phyloP scores from a whole-genome alignment of 1,140 invertebrate genomes.

The Drosophila carrolli region DNA sequence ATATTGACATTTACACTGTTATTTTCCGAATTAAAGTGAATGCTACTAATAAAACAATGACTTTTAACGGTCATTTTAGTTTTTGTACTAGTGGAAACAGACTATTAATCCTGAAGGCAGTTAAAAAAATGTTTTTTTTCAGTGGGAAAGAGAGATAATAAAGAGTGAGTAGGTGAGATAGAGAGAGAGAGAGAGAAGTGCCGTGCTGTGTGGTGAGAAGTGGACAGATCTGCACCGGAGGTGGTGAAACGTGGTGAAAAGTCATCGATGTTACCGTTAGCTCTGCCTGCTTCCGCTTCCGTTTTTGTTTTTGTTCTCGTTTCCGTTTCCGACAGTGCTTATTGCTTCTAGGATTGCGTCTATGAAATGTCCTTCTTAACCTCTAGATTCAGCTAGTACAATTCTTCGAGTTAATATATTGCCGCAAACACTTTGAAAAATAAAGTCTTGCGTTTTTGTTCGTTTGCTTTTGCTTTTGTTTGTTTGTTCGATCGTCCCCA shows the following conservation, averaged over 20 bases:
- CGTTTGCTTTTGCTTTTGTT: conserved; percentile 34
- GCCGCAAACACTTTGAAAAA: conserved; percentile 79
- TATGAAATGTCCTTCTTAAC: conserved; percentile 59
- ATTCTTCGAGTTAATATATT: conserved; percentile 50
- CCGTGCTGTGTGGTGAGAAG: conserved; percentile 32
- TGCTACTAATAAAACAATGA: neutral
- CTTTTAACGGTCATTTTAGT: too few relatives aligned
- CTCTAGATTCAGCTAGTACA: conserved; percentile 63
- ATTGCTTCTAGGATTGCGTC: conserved; percentile 50
- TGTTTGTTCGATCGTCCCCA: conserved; percentile 29
- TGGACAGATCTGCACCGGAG: conserved; percentile 29
- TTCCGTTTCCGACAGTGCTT: conserved; percentile 42
- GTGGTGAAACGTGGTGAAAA: conserved; percentile 41
- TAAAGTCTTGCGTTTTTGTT: conserved; percentile 68
- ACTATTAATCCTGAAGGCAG: neutral
- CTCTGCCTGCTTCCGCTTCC: conserved; percentile 21
- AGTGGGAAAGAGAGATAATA: conserved; percentile 1
- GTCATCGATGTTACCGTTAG: conserved; percentile 28
- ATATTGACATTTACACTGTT: too few relatives aligned
- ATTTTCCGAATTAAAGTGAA: too few relatives aligned
- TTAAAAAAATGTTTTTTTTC: neutral
- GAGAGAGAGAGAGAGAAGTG: conserved; percentile 1
- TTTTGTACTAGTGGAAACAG: neutral
- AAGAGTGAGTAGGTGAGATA: conserved; percentile 1
- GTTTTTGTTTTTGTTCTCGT: conserved; percentile 7